Evolutionary conservation across 2,888 invertebrate genomes (phyloP), one percentile per base, ranked within the genome.

Genomic region (Blomia tropicalis): DNA sequence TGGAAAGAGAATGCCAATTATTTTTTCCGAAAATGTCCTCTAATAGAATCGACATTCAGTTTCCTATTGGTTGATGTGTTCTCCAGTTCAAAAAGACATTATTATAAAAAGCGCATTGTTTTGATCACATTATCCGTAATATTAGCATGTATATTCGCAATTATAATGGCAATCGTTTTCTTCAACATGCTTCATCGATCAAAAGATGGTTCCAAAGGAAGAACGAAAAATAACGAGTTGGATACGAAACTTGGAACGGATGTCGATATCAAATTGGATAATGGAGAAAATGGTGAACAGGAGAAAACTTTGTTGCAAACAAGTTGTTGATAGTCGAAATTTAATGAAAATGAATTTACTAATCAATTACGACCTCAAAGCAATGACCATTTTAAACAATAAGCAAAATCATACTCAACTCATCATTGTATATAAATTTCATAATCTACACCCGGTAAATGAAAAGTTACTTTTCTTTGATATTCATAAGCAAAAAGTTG

Each of bases 301-400:
- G 11, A 22, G n/a, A 47, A 47, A n/a, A 47, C 51, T 7, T 27
- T 47, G 14, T 19, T 47, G 51, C 51, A 47, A n/a, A 47, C 51
- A 25, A 47, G 51, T 27, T 47, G 51, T 27, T 47, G 27, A 47
- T n/a, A n/a, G n/a, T n/a, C n/a, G n/a, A n/a, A n/a, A n/a, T n/a
- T n/a, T n/a, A n/a, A n/a, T n/a, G n/a, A n/a, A n/a, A n/a, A n/a
- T n/a, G n/a, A n/a, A n/a, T n/a, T n/a, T n/a, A n/a, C n/a, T n/a
- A n/a, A n/a, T n/a, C n/a, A n/a, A n/a, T n/a, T n/a, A n/a, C n/a
- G n/a, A n/a, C n/a, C n/a, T n/a, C n/a, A n/a, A n/a, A n/a, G n/a
- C n/a, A n/a, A n/a, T n/a, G n/a, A n/a, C n/a, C n/a, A n/a, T n/a
- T n/a, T n/a, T n/a, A n/a, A n/a, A n/a, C n/a, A n/a, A n/a, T n/a